Base-by-base conservation (phyloP, 2,797 vertebrate genomes). In the Hybognathus amarus region DNA sequence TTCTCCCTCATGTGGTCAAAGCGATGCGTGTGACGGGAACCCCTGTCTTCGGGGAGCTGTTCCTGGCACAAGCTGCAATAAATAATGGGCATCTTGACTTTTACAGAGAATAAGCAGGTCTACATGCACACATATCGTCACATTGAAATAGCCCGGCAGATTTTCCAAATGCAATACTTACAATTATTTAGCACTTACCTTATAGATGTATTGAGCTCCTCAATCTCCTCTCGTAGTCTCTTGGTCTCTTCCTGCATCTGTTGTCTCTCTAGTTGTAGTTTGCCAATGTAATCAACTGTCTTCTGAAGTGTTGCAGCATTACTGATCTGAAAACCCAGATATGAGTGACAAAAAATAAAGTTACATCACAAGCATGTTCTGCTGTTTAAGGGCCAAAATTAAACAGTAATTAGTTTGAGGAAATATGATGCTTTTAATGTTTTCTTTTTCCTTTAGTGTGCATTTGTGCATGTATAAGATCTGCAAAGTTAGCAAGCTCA, bases 251-350 rank as follows among this genome's bases (percentile, higher is more conserved):
- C 97, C 88, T 97, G 97, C 89, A 97, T 93, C 91, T 97, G 97
- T 50, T 94, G 89, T 82, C 98, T 94, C 82, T 99, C 98, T 92
- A 97, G 97, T 89, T 99, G 98, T n/a, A 99, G 95, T 88, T 99
- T 99, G 77, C 95, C 91, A n/a, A 99, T 98, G 91, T 99, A 96
- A 45, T 99, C 98, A 86, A 98, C 96, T 0, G 98, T 96, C 92
- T 98, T 99, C 93, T 98, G 97, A 71, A 99, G 93, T 0, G 96
- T 99, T 87, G 95, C 93, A 38, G 97, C 98, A 24, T 97, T 97
- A 89, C 95, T 99, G 91, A 96, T 96, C 98, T 99, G 91, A 56
- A 85, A 38, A 75, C 36, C 68, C 22, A 88, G 30, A 79, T 2
- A 84, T 56, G 1, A 15, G 15, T 54, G 1, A 1, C 24, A 11